Evolutionary conservation across 2,888 invertebrate genomes (phyloP), one percentile per base, ranked within the genome.

Genomic region (Steinernema carpocapsae): DNA sequence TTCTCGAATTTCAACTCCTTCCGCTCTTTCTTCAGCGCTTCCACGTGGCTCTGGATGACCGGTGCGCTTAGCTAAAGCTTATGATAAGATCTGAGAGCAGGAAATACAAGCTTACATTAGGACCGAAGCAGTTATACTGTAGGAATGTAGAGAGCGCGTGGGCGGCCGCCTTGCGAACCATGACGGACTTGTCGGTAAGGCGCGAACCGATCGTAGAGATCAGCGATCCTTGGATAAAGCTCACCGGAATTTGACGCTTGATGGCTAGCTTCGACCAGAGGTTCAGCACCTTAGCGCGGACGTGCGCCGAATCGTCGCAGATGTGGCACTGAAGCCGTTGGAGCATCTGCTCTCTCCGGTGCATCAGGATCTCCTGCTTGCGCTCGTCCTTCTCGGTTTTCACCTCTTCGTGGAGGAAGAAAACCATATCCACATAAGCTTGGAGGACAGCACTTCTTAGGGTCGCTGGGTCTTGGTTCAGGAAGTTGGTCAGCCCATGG

Each of bases 101-200:
- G 22, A 70, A 17, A 7, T 2, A n/a, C 17, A 51, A 73, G 22
- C 78, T 73, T 52, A 83, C 84, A 74, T 84, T 81, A 32, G 82
- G 81, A 37, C 83, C 82, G 56, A 77, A 96, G 3, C 94, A 93
- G 89, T 97, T 96, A 80, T 92, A 91, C 88, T 93, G 92, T 51
- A 97, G 89, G 88, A 95, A 92, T 12, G 42, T 29, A 78, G 92
- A 92, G 3, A 94, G 87, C 45, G 94, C 90, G 85, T 92, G 92
- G 74, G 94, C 91, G 1, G 95, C 93, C 77, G 92, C 91, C 88
- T 94, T 95, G 42, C 96, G 91, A 0, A 95, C 96, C 74, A 91
- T 90, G 6, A 93, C 92, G 0, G 93, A 93, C 88, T 93, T 93
- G 88, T 97, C 97, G 73, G 91, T 90, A 52, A 97, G 89, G 26